Conservation (phyloP, 2,797 vertebrate species). For the Silurus aristotelis region DNA sequence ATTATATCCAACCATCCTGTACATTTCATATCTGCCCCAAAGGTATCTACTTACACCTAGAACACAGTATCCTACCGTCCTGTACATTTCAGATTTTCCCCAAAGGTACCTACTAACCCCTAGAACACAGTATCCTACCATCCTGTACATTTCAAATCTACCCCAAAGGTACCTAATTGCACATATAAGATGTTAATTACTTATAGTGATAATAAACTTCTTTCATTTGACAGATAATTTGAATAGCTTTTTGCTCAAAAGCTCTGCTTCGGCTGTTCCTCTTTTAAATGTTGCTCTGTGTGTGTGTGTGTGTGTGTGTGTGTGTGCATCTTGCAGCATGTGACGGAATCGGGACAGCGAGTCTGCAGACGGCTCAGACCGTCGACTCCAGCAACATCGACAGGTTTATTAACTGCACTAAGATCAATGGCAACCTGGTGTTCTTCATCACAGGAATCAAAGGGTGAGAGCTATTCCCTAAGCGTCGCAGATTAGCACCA, state of each 20-base stretch:
- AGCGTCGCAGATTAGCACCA: background rate
- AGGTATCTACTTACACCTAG: no score
- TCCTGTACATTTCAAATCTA: no score
- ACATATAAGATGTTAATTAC: no score
- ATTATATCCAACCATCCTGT: no score
- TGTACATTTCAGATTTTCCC: no score
- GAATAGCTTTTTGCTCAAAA: background rate
- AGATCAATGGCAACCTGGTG: constrained; percentile 98
- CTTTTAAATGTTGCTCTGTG: background rate
- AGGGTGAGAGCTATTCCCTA: constrained; percentile 78
- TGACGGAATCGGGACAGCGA: constrained; percentile 94
- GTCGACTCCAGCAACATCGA: constrained; percentile 98
- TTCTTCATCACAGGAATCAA: constrained; percentile 98
- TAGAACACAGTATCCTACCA: background rate
- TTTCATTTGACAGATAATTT: constrained; percentile 3
- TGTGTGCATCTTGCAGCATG: constrained; percentile 77
- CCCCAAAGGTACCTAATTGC: no score
- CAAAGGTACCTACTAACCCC: background rate
- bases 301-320: background rate
- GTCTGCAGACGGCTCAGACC: constrained; percentile 87
- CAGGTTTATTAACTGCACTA: constrained; percentile 97
- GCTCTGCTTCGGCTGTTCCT: background rate
- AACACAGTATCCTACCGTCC: no score
- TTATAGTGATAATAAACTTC: background rate
- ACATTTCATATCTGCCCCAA: no score